Evolutionary conservation across 2,797 vertebrate species (phyloP).

Genomic region (Ispidina picta): DNA sequence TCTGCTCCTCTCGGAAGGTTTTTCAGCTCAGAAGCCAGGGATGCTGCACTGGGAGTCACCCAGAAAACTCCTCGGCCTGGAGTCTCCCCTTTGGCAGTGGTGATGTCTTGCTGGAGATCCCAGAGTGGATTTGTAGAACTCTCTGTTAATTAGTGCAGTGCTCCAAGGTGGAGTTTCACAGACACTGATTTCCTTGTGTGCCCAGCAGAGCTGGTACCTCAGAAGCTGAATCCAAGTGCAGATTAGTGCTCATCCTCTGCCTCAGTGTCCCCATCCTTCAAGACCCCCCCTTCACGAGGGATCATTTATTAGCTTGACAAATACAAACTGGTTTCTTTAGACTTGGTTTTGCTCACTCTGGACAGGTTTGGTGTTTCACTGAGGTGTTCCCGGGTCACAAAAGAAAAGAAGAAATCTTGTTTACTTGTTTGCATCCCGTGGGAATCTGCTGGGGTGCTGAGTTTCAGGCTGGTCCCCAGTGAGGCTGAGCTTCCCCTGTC

Average conservation of each 20-base stretch:
- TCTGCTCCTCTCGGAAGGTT: background rate
- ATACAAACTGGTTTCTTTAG: background rate
- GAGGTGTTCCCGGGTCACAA: background rate
- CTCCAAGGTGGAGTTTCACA: background rate
- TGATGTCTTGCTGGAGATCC: background rate
- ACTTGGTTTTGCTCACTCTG: background rate
- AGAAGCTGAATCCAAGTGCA: accelerated
- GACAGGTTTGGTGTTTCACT: background rate
- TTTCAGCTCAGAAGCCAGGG: background rate
- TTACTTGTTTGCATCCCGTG: conserved; percentile 49
- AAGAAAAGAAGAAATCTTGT: conserved; percentile 42
- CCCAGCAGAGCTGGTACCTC: background rate
- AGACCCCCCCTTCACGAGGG: background rate
- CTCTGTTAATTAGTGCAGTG: background rate
- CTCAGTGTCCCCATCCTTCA: background rate
- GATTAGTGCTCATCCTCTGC: background rate
- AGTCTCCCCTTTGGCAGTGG: background rate
- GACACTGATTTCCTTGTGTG: background rate
- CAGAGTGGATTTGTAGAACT: background rate
- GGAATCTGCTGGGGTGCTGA: background rate
- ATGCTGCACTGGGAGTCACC: accelerated
- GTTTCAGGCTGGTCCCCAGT: background rate
- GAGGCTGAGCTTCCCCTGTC: background rate
- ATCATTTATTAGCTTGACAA: background rate
- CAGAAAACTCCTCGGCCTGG: background rate